A percentile compares a stretch with the other conserved stretches of the same genome.
These are phyloP conservation scores for Centrocercus urophasianus DNA, from an alignment of 2,113 vertebrate species.

Conservation along the genomic window DNA sequence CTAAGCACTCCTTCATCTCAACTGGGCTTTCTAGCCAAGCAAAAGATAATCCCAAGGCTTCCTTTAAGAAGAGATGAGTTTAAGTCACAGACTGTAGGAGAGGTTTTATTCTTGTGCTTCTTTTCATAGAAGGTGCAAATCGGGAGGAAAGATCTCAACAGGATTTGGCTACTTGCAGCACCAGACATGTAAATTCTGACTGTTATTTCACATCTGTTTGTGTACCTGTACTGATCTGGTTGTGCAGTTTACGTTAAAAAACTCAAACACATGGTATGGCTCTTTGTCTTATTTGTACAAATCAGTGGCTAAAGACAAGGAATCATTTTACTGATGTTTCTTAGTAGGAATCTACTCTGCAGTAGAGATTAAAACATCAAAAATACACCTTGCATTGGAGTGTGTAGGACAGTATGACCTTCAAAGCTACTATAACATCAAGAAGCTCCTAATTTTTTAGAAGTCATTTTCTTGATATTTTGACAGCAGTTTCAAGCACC, in stretches of 20 bases:
- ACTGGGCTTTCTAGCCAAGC: not conserved
- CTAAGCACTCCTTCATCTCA: not conserved
- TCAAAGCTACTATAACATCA: not conserved
- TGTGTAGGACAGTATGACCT: constrained; percentile 4
- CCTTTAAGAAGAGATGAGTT: not conserved
- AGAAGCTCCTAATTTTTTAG: not conserved
- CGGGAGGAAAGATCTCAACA: not conserved
- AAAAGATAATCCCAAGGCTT: not conserved
- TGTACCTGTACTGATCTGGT: too few relatives aligned
- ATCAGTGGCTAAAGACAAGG: not conserved
- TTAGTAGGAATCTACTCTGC: constrained; percentile 30
- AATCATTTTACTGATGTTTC: constrained; percentile 16
- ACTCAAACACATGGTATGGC: not conserved
- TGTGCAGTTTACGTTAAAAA: not conserved
- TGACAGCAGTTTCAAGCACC: not conserved
- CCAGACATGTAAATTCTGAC: not conserved
- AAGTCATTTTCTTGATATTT: not conserved
- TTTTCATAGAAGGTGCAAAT: not conserved
- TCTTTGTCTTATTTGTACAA: not conserved
- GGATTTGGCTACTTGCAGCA: not conserved
- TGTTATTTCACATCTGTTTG: not conserved
- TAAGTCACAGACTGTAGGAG: not conserved
- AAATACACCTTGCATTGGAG: constrained; percentile 39
- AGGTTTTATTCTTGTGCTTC: not conserved
- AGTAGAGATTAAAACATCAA: constrained; percentile 14